Evolutionary conservation across 2,888 invertebrate genomes (phyloP).

Genomic region (Sicus ferrugineus): DNA sequence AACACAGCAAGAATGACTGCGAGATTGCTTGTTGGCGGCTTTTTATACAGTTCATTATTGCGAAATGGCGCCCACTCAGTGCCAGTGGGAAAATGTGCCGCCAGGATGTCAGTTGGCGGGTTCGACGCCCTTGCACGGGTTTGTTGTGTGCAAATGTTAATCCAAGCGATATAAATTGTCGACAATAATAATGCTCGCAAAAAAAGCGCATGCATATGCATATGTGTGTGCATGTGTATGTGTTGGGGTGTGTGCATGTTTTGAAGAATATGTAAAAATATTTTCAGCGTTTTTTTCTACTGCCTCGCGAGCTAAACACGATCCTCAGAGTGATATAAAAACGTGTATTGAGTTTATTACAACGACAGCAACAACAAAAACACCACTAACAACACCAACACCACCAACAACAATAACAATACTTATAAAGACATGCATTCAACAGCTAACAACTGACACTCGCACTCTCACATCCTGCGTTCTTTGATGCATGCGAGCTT

Average conservation of each 20-base stretch:
- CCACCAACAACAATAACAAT: constrained; percentile 5
- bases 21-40: too few species aligned
- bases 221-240: neutral
- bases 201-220: neutral
- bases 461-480: neutral
- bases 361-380: constrained; percentile 31
- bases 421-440: neutral
- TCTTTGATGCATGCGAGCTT: neutral
- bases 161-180: constrained; percentile 34
- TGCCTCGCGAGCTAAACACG: constrained; percentile 6
- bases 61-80: too few species aligned
- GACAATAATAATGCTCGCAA: constrained; percentile 24
- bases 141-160: too few species aligned
- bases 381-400: constrained; percentile 13
- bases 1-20: too few species aligned
- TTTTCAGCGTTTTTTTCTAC: neutral
- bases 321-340: constrained; percentile 12
- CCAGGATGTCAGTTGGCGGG: too few species aligned
- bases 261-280: neutral
- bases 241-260: neutral
- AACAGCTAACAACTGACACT: neutral
- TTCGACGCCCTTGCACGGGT: too few species aligned
- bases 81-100: too few species aligned
- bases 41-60: too few species aligned
- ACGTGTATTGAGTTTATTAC: constrained; percentile 16